Evolutionary conservation across 2,797 vertebrate genomes (phyloP), one percentile per base, ranked within the genome.

Genomic region (Sebastes taczanowskii): DNA sequence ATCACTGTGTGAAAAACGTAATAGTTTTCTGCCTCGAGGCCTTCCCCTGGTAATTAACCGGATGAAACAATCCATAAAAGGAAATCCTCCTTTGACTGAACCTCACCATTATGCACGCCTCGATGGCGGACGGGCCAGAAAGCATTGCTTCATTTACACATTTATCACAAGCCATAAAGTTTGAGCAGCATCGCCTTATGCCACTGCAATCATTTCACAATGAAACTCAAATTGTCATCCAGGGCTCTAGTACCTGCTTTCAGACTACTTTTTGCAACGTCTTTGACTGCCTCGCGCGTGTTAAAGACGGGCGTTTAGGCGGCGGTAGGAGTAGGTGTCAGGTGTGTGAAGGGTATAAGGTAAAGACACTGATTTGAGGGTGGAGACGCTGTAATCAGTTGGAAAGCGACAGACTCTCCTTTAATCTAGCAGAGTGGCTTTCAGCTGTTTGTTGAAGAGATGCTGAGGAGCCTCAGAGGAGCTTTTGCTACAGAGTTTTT

Each of bases 51-150:
- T 84, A 81, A 84, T 90, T 72, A 77, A 86, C 71, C 30, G 29
- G 77, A 83, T 72, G 72, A 83, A 68, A 77, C 66, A 68, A 84
- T 84, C 77, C 82, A 88, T 83, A 84, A 86, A 87, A 27, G 60
- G 74, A 83, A 78, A 74, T 72, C 66, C 53, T 69, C 63, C 22
- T 78, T 75, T 86, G 86, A 84, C 71, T 78, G 73, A 87, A 82
- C 71, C 67, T 64, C 49, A 32, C 53, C 71, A 81, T 85, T 85
- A 83, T 80, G 68, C 74, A 79, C 2, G 71, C 78, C 70, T 73
- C 34, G 13, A 42, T 77, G 71, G 55, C 66, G 55, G 18, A 69
- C 42, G 60, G 76, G 74, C 16, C 2, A 67, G 71, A 68, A 83
- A 59, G 55, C 56, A 30, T 30, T 68, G 76, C 70, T 78, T 82